A percentile compares a stretch with the other conserved stretches of the same genome.
Evolutionary conservation across 2,888 invertebrate genomes (phyloP).

Genomic region (Drosophila colorata): DNA sequence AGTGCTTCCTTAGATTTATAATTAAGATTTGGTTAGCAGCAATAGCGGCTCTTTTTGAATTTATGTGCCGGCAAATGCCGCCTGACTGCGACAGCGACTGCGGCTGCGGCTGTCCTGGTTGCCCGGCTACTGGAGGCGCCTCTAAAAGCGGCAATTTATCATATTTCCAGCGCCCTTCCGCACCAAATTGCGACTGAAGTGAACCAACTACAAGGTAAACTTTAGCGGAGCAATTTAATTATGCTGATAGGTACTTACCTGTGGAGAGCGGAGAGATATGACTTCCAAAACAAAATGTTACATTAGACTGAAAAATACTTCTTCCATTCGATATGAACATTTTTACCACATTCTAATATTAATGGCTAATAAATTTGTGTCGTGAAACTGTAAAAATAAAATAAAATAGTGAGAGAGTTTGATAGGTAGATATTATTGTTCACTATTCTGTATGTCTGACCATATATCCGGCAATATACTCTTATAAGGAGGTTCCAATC

Average conservation of each 20-base stretch:
- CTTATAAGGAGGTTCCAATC: too few species aligned
- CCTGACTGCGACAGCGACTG: slow-evolving; percentile 29
- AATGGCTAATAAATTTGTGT: too few species aligned
- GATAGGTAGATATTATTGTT: too few species aligned
- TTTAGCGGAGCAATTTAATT: slow-evolving; percentile 66
- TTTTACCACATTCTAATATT: too few species aligned
- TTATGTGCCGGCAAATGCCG: slow-evolving; percentile 75
- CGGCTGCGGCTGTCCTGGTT: slow-evolving; percentile 18
- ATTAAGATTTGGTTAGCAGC: slow-evolving; percentile 84
- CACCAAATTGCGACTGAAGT: slow-evolving; percentile 54
- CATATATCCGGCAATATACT: too few species aligned
- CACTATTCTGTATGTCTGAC: too few species aligned
- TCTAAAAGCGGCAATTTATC: slow-evolving; percentile 68
- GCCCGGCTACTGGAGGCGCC: slow-evolving; percentile 46
- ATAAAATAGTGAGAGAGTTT: too few species aligned
- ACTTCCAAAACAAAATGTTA: slow-evolving; percentile 2
- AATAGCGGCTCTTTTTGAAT: slow-evolving; percentile 81
- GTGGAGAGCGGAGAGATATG: slow-evolving; percentile 5
- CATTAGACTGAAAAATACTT: too few species aligned
- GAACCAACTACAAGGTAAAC: slow-evolving; percentile 43
- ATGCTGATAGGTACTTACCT: slow-evolving; percentile 56
- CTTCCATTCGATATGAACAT: too few species aligned
- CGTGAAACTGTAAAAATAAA: too few species aligned
- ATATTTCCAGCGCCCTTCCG: slow-evolving; percentile 62
- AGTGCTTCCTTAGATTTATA: slow-evolving; percentile 84